Evolutionary conservation across 2,113 vertebrate species (phyloP), one percentile per base, ranked within the genome.

Genomic region (Gymnocephalus cernua): DNA sequence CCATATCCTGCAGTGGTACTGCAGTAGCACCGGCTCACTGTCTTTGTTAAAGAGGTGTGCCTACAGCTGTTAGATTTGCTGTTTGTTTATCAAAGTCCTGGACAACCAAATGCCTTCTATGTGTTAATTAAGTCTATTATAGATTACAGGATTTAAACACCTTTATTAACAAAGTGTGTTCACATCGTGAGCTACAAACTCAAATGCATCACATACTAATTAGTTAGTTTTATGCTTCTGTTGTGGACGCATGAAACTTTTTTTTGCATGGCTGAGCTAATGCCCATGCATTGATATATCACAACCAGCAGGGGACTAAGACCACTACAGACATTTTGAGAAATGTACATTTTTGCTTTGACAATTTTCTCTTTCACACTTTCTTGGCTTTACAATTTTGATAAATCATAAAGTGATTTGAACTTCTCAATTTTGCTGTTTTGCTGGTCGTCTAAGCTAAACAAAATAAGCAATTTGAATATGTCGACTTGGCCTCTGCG

Each of bases 181-280:
- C 23, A 41, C 41, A 67, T 15, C 25, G 23, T 62, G 56, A 68
- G 75, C n/a, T 51, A 66, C 25, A 47, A 23, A 27, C 48, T 54
- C 6, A 21, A 75, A 27, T 27, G 3, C 1, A 13, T 45, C 16
- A 4, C 74, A 0, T 12, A 63, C 4, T 35, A 12, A 7, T 18
- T 15, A 16, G 21, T 44, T n/a, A 10, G 29, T 53, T 51, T 21
- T 21, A 29, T 58, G 18, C 54, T 14, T 58, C 10, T 59, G 54
- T 29, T 45, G 11, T 58, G 15, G 50, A 71, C 3, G 14, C 14
- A 41, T 25, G 14, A 38, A 54, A 1, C 6, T 4, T 11, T 10
- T 10, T n/a, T 29, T 54, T 23, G 21, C 6, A 0, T 54, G 48
- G 4, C 48, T n/a, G 21, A 38, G 50, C 29, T 38, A 38, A 53